A percentile compares a stretch with the other conserved stretches of the same genome.
Evolutionary conservation across 2,888 invertebrate genomes (phyloP).

Genomic region (Malacosoma neustria): DNA sequence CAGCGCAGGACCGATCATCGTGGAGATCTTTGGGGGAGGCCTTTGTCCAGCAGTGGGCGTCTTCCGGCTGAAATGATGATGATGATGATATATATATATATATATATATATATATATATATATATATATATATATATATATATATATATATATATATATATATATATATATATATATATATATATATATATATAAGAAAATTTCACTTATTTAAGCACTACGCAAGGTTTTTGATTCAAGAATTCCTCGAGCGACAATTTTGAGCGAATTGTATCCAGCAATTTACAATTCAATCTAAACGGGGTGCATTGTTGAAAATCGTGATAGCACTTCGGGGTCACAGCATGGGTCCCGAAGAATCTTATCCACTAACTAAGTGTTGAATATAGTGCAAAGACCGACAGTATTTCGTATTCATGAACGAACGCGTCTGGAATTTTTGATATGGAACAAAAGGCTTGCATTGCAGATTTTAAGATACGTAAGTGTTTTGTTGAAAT

Average conservation of each 20-base stretch:
- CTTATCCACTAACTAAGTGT: slow-evolving; percentile 39
- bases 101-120: too few species aligned
- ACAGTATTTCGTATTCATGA: slow-evolving; percentile 58
- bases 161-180: too few species aligned
- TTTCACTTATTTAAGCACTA: too few species aligned
- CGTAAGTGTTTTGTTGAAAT: too few species aligned
- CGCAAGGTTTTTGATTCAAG: neutral
- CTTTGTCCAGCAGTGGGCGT: too few species aligned
- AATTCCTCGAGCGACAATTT: neutral
- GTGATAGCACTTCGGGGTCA: slow-evolving; percentile 33
- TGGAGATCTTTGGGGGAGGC: too few species aligned
- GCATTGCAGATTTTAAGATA: neutral
- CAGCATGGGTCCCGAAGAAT: slow-evolving; percentile 31
- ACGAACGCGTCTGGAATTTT: slow-evolving; percentile 16
- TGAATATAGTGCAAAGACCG: slow-evolving; percentile 41
- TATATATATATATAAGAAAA: too few species aligned
- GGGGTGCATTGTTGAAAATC: slow-evolving; percentile 19
- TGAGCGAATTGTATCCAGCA: slow-evolving; percentile 3
- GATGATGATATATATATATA: too few species aligned
- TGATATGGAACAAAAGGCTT: slow-evolving; percentile 5
- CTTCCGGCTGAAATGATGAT: too few species aligned
- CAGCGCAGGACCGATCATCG: too few species aligned
- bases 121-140: too few species aligned
- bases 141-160: too few species aligned
- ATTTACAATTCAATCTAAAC: slow-evolving; percentile 7